Conservation (phyloP, 35 echinoderm and acorn worm genomes). For the Apostichopus japonicus region DNA sequence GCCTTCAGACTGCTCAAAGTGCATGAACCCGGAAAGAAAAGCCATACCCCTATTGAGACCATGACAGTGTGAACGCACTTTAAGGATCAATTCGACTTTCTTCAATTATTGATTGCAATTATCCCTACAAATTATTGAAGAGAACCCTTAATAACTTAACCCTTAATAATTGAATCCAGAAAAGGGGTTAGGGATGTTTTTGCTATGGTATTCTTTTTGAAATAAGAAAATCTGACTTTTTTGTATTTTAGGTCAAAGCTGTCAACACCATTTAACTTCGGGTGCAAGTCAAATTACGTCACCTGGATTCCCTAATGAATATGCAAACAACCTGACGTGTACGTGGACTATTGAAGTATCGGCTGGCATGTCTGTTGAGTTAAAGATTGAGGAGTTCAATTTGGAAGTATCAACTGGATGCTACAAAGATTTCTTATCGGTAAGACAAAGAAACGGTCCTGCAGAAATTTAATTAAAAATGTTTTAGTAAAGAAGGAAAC, state of each 20-base stretch:
- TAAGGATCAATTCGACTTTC: too few species aligned
- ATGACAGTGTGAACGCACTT: too few species aligned
- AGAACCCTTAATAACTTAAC: too few species aligned
- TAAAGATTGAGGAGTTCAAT: not conserved
- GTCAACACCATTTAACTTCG: not conserved
- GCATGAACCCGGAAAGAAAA: too few species aligned
- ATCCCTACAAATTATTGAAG: too few species aligned
- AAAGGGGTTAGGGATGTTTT: too few species aligned
- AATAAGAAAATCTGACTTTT: not conserved
- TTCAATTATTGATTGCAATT: too few species aligned
- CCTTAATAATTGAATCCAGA: too few species aligned
- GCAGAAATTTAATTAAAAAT: not conserved
- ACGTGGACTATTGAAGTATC: not conserved
- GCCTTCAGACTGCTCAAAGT: too few species aligned
- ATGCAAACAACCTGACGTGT: not conserved
- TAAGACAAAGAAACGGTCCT: not conserved
- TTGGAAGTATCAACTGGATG: not conserved
- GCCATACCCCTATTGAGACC: too few species aligned
- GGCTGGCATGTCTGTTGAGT: not conserved
- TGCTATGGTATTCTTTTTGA: too few species aligned
- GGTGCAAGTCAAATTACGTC: not conserved
- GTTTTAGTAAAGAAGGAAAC: not conserved
- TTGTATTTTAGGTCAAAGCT: not conserved
- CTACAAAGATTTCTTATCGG: not conserved
- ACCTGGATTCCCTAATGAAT: not conserved